Percentiles rank a stretch among this genome's conserved stretches.
These are phyloP conservation scores for Gandaritis pyraliata DNA, from an alignment of 2,888 invertebrate genomes.

Conservation along the genomic window DNA sequence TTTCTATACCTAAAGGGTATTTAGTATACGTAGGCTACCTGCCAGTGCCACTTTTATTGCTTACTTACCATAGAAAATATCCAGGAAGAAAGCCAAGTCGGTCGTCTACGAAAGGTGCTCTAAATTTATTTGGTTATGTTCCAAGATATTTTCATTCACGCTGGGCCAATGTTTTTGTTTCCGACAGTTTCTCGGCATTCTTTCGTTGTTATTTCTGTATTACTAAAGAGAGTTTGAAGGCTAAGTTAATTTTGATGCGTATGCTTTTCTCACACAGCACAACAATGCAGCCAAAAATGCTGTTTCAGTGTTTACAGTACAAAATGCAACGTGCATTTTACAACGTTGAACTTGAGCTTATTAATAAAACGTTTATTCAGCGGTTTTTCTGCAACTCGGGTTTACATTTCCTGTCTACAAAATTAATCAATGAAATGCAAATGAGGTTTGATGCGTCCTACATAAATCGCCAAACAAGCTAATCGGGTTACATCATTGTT, in stretches of 20 bases:
- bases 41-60: slow-evolving; percentile 25
- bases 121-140: slow-evolving; percentile 38
- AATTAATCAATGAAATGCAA: slow-evolving; percentile 25
- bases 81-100: slow-evolving; percentile 28
- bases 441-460: slow-evolving; percentile 21
- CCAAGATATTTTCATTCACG: slow-evolving; percentile 35
- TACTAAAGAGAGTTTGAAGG: slow-evolving; percentile 6
- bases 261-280: not conserved
- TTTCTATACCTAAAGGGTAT: no score
- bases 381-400: slow-evolving; percentile 1
- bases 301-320: slow-evolving; percentile 8
- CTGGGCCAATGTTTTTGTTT: slow-evolving; percentile 28
- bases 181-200: slow-evolving; percentile 20
- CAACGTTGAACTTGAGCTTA: slow-evolving; percentile 22
- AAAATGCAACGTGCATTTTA: slow-evolving; percentile 10
- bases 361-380: slow-evolving; percentile 3
- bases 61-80: slow-evolving; percentile 23
- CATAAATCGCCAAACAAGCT: slow-evolving; percentile 28
- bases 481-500: slow-evolving; percentile 39
- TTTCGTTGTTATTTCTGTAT: slow-evolving; percentile 10
- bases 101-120: slow-evolving; percentile 34
- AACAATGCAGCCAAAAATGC: slow-evolving; percentile 1
- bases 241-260: slow-evolving; percentile 2
- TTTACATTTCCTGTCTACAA: slow-evolving; percentile 17
- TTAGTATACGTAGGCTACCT: slow-evolving; percentile 6